phyloP scores from a whole-genome alignment of 2,888 invertebrate genomes.

The Apodemia duryi region DNA sequence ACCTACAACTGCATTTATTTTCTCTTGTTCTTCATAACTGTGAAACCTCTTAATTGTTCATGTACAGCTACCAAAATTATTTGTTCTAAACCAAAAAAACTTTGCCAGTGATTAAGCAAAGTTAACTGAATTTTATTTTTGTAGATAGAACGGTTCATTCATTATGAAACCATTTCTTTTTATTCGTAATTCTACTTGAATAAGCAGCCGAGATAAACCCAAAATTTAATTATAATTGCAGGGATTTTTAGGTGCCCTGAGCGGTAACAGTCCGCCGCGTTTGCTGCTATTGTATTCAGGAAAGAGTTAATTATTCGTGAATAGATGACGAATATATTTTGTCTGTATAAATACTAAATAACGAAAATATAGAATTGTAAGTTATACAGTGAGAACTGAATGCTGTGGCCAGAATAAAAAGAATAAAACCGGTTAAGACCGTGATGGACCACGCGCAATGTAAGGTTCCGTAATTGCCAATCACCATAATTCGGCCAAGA shows the following conservation, averaged over 20 bases:
- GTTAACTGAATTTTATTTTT: neutral
- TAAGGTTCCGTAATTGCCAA: no score
- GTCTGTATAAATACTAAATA: no score
- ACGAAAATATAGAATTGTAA: no score
- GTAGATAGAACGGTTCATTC: neutral
- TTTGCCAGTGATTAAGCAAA: neutral
- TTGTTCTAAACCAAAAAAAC: constrained; percentile 1
- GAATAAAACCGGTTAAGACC: no score
- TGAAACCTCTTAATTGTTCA: constrained; percentile 43
- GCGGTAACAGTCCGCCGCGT: neutral
- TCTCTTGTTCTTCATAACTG: constrained; percentile 49
- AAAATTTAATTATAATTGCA: neutral
- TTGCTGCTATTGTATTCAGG: neutral
- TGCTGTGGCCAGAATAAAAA: no score
- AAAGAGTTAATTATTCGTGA: no score
- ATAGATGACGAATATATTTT: no score
- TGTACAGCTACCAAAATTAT: constrained; percentile 29
- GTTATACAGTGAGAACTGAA: no score
- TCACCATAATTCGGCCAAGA: no score
- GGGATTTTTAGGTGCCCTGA: neutral
- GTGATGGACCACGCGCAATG: no score
- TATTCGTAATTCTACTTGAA: constrained; percentile 3
- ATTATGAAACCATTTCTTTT: neutral
- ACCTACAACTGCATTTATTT: constrained; percentile 64
- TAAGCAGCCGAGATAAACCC: neutral